These are phyloP conservation scores for Hystrix cristata DNA, from an alignment of 2,113 vertebrate species.

Conservation along the genomic window DNA sequence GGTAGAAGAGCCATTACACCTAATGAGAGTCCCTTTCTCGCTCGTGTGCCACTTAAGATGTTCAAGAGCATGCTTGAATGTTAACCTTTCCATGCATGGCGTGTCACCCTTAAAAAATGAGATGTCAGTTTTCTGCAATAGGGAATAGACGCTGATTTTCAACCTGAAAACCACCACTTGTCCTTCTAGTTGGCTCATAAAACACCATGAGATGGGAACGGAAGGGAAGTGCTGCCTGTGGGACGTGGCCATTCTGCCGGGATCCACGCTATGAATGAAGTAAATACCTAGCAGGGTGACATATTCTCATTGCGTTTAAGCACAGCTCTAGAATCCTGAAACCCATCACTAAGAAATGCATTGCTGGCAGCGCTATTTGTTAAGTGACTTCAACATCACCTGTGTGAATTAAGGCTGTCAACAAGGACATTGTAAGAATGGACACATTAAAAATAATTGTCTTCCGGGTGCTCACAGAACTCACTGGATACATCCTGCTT, in stretches of 20 bases:
- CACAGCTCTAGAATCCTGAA: neutral
- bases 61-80: conserved; percentile 70
- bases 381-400: neutral
- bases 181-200: conserved; percentile 60
- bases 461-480: neutral
- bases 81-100: conserved; percentile 85
- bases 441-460: conserved; percentile 39
- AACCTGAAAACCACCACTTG: conserved; percentile 61
- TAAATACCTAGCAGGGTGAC: neutral
- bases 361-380: neutral
- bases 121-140: conserved; percentile 76
- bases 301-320: neutral
- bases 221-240: neutral
- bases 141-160: conserved; percentile 76
- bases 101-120: conserved; percentile 84
- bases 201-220: neutral
- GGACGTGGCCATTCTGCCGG: neutral
- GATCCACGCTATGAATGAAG: neutral
- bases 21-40: conserved; percentile 82
- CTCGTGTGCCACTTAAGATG: conserved; percentile 76
- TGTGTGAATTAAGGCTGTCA: conserved; percentile 24
- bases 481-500: neutral
- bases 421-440: conserved; percentile 58
- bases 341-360: neutral
- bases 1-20: conserved; percentile 83